Percentiles rank a stretch among this genome's conserved stretches.
These are phyloP conservation scores for Yponomeuta evonymella DNA, from an alignment of 2,888 invertebrate species.

Conservation along the genomic window DNA sequence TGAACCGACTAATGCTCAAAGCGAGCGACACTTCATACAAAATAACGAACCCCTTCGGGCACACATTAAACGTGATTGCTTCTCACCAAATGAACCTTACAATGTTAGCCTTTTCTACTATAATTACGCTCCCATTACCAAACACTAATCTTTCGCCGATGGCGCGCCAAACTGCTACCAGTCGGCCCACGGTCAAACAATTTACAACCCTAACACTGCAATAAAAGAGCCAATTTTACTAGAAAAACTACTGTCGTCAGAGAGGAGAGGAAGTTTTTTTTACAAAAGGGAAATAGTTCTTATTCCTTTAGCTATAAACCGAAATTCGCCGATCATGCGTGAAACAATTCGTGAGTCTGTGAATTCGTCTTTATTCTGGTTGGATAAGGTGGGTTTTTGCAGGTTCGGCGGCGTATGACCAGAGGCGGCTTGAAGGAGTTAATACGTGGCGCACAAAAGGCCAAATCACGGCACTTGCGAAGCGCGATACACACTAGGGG, in stretches of 20 bases:
- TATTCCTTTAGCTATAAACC: conserved; percentile 53
- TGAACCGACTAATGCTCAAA: too few species aligned
- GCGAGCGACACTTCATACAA: not conserved
- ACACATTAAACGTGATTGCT: conserved; percentile 53
- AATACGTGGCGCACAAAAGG: conserved; percentile 74
- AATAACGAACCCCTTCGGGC: conserved; percentile 28
- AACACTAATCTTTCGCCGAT: conserved; percentile 59
- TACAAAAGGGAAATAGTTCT: conserved; percentile 52
- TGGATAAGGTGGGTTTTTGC: conserved; percentile 39
- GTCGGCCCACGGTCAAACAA: not conserved
- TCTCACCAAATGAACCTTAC: conserved; percentile 67
- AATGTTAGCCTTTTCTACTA: conserved; percentile 72
- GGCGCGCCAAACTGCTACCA: conserved; percentile 24
- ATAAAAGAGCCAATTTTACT: conserved; percentile 15
- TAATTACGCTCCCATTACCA: conserved; percentile 70
- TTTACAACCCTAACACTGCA: not conserved
- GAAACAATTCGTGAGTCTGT: not conserved
- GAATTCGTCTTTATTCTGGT: conserved; percentile 15
- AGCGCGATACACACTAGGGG: conserved; percentile 32
- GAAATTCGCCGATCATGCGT: conserved; percentile 45
- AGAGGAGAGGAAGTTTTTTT: conserved; percentile 25
- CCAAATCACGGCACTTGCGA: conserved; percentile 68
- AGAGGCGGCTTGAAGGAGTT: conserved; percentile 65
- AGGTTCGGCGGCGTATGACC: conserved; percentile 43
- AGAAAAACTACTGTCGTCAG: conserved; percentile 9